Evolutionary conservation across 2,113 vertebrate species (phyloP).

Genomic region (Hymenochirus boettgeri): DNA sequence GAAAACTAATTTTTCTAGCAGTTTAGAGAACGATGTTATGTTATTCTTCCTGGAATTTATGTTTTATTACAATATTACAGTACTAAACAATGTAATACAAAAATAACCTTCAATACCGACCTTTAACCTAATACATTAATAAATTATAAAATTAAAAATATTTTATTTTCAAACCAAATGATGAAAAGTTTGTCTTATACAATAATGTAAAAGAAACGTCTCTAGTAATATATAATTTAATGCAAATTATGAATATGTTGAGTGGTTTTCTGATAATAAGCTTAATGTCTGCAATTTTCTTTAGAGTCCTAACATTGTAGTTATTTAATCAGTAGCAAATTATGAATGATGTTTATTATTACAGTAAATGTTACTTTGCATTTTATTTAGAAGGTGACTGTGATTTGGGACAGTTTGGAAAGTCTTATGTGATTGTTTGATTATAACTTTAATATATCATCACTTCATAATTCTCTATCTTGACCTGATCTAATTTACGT

Average conservation of each 20-base stretch:
- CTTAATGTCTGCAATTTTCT: slow-evolving; percentile 1
- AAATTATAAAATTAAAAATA: slow-evolving; percentile 1
- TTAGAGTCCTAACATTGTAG: neutral
- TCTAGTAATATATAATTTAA: slow-evolving; percentile 4
- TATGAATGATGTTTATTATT: neutral
- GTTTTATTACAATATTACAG: too few relatives aligned
- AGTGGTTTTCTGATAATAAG: neutral
- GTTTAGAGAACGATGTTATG: too few relatives aligned
- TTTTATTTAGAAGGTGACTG: too few relatives aligned
- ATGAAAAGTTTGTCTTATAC: neutral
- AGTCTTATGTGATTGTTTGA: too few relatives aligned
- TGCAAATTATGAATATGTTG: slow-evolving; percentile 7
- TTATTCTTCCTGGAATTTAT: too few relatives aligned
- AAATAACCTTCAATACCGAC: slow-evolving; percentile 5
- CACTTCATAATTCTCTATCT: too few relatives aligned
- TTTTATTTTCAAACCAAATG: neutral
- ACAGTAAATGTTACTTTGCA: neutral
- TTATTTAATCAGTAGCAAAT: neutral
- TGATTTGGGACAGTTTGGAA: too few relatives aligned
- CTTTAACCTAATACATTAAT: slow-evolving; percentile 2
- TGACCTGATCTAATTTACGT: too few relatives aligned
- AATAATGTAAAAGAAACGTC: neutral
- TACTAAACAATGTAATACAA: too few relatives aligned
- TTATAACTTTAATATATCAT: too few relatives aligned
- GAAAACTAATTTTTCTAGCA: too few relatives aligned